phyloP scores from a whole-genome alignment of 2,113 vertebrate genomes.

The Oriolus oriolus region DNA sequence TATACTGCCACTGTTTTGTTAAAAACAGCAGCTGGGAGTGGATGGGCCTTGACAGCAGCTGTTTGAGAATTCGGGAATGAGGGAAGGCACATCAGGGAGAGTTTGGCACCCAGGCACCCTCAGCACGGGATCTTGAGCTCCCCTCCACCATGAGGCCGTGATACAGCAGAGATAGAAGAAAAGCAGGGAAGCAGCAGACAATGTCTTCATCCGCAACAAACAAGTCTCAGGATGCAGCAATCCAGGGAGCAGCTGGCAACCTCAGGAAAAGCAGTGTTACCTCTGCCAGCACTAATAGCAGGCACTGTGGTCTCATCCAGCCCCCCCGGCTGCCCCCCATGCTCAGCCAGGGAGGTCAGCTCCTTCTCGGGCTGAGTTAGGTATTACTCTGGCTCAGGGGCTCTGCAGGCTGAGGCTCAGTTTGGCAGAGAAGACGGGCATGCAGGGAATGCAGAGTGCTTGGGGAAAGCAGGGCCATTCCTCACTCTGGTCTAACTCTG shows the following conservation, averaged over 20 bases:
- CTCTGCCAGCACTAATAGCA: not conserved
- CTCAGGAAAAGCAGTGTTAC: not conserved
- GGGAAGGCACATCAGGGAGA: not conserved
- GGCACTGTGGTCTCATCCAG: not conserved
- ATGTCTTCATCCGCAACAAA: not conserved
- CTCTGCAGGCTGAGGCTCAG: not conserved
- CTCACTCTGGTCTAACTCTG: not conserved
- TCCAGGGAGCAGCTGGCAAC: not conserved
- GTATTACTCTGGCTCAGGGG: not conserved
- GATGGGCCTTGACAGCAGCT: not conserved
- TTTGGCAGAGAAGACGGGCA: not conserved
- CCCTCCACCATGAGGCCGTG: fast-evolving
- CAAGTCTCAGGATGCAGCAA: not conserved
- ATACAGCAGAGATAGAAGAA: not conserved
- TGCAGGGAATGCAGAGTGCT: not conserved
- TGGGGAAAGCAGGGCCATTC: not conserved
- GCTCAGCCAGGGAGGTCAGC: not conserved
- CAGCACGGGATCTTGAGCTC: not conserved
- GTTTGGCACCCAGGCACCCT: not conserved
- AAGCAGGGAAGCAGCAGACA: not conserved
- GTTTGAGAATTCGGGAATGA: not conserved
- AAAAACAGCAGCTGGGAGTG: not conserved
- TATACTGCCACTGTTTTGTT: not conserved
- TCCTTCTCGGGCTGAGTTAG: fast-evolving
- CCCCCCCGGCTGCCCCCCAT: not conserved